Percentiles rank a stretch among this genome's conserved stretches.
Conservation (phyloP, 2,113 vertebrate species). For the Hemiprocne comata region DNA sequence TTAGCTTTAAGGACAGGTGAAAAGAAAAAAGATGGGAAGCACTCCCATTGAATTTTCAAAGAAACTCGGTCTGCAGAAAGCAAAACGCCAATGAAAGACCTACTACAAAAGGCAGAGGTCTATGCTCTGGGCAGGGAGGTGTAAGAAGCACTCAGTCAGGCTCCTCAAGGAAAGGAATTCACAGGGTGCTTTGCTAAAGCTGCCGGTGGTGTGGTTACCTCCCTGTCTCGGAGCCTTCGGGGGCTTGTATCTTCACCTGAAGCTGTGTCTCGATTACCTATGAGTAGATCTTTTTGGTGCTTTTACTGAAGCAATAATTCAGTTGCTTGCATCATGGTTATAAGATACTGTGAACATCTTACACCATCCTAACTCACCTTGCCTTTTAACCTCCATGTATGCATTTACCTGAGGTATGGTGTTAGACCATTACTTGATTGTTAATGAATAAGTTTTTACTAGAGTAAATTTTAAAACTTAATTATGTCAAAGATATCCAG, state of each 20-base stretch:
- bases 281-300: neutral
- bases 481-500: neutral
- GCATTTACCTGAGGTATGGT: neutral
- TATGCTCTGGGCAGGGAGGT: fast-evolving
- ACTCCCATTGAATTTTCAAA: neutral
- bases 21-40: neutral
- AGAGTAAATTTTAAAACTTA: neutral
- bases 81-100: neutral
- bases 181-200: neutral
- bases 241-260: neutral
- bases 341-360: neutral
- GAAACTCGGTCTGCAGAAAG: neutral
- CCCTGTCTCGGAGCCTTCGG: neutral
- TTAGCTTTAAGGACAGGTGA: neutral
- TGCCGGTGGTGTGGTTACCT: neutral
- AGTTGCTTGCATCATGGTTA: neutral
- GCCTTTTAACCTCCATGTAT: neutral
- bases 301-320: neutral
- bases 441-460: neutral
- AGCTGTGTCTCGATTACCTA: neutral
- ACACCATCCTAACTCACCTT: neutral
- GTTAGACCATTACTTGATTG: neutral
- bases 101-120: neutral
- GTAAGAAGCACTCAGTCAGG: neutral
- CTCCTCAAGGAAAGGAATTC: fast-evolving